A percentile compares a stretch with the other conserved stretches of the same genome.
Evolutionary conservation across 2,797 vertebrate genomes (phyloP).

Genomic region (Ptychadena robeensis): DNA sequence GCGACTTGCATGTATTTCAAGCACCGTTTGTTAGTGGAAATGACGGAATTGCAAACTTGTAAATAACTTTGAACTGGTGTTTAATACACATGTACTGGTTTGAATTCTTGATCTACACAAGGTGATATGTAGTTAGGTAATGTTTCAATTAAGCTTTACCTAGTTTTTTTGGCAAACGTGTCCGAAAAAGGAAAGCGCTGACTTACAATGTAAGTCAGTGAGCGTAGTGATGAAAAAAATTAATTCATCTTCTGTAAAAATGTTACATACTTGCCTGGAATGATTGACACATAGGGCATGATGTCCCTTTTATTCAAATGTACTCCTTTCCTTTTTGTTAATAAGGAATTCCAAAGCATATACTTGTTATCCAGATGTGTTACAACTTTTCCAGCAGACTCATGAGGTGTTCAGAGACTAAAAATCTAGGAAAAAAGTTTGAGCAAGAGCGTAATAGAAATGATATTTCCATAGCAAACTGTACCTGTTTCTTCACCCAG

Average conservation of each 20-base stretch:
- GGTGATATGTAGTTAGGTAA: constrained; percentile 69
- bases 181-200: constrained; percentile 61
- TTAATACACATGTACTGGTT: constrained; percentile 65
- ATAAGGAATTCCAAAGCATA: neutral
- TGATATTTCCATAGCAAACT: neutral
- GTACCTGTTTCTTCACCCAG: neutral
- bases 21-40: constrained; percentile 68
- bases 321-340: neutral
- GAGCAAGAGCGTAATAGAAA: neutral
- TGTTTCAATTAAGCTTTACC: constrained; percentile 71
- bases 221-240: constrained; percentile 60
- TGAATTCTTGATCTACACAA: constrained; percentile 73
- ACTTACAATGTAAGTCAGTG: constrained; percentile 37
- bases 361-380: neutral
- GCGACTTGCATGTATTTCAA: constrained; percentile 64
- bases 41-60: constrained; percentile 76
- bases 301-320: neutral
- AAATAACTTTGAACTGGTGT: constrained; percentile 51
- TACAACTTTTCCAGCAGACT: no score
- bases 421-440: neutral
- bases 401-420: no score
- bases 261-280: neutral
- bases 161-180: constrained; percentile 72
- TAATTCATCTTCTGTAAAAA: neutral
- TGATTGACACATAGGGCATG: neutral